These are phyloP conservation scores for Scortum barcoo DNA, from an alignment of 2,113 vertebrate genomes.

Conservation along the genomic window DNA sequence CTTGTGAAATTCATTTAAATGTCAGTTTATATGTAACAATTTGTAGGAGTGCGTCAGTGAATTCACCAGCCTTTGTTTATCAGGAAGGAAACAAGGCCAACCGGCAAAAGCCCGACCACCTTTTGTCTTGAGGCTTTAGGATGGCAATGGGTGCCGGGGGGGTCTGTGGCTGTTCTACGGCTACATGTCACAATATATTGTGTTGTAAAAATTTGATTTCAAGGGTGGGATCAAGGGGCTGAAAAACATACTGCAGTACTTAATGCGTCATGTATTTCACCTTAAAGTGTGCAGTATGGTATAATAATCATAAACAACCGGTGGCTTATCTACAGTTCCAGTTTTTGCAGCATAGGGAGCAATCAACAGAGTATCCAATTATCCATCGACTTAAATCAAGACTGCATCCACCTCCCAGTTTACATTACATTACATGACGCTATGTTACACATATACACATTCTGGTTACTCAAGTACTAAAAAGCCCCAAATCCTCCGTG, in stretches of 20 bases:
- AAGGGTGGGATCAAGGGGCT: background rate
- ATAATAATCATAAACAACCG: background rate
- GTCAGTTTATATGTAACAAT: background rate
- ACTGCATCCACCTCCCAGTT: background rate
- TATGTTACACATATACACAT: no score
- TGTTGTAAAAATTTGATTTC: background rate
- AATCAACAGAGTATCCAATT: background rate
- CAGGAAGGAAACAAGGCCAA: background rate
- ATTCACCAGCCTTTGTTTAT: slow-evolving; percentile 9
- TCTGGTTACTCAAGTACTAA: background rate
- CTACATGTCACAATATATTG: slow-evolving; percentile 5
- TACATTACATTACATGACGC: background rate
- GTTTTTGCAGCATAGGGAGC: background rate
- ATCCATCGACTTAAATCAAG: background rate
- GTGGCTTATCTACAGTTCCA: background rate
- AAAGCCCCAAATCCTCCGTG: background rate
- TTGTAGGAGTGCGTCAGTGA: background rate
- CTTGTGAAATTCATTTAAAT: background rate
- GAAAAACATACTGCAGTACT: background rate
- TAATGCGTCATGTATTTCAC: background rate
- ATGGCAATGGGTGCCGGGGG: background rate
- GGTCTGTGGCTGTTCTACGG: background rate
- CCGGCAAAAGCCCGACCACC: background rate
- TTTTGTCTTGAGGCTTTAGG: slow-evolving; percentile 18
- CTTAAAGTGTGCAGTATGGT: background rate